Evolutionary conservation across 1,140 invertebrate species (phyloP).

Genomic region (Orchestia grillus): DNA sequence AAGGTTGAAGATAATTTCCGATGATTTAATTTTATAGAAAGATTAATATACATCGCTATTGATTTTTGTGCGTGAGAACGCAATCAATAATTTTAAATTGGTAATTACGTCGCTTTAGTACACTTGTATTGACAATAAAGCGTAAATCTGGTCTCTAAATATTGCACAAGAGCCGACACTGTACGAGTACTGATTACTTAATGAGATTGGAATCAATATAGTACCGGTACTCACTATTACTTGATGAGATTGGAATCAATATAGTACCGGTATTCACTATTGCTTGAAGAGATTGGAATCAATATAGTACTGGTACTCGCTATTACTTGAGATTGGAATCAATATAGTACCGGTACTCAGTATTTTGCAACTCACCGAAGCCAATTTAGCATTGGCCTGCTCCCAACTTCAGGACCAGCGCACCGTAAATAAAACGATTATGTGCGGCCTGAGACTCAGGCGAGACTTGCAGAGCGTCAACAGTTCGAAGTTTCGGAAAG

Average conservation of each 20-base stretch:
- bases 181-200: not conserved
- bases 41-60: too few species aligned
- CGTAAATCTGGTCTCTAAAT: not conserved
- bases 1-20: too few species aligned
- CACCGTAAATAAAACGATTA: not conserved
- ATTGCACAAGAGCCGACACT: not conserved
- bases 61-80: too few species aligned
- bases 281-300: not conserved
- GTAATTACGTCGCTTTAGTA: not conserved
- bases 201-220: not conserved
- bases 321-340: not conserved
- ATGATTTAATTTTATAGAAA: too few species aligned
- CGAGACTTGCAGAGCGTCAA: not conserved
- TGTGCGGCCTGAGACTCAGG: not conserved
- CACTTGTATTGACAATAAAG: not conserved
- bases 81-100: not conserved
- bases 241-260: not conserved
- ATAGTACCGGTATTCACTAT: not conserved
- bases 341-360: not conserved
- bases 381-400: not conserved
- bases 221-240: not conserved
- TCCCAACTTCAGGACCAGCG: not conserved
- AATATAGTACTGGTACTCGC: not conserved
- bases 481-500: not conserved
- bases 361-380: not conserved